Evolutionary conservation across 2,113 vertebrate genomes (phyloP).

Genomic region (Paradoxurus hermaphroditus): DNA sequence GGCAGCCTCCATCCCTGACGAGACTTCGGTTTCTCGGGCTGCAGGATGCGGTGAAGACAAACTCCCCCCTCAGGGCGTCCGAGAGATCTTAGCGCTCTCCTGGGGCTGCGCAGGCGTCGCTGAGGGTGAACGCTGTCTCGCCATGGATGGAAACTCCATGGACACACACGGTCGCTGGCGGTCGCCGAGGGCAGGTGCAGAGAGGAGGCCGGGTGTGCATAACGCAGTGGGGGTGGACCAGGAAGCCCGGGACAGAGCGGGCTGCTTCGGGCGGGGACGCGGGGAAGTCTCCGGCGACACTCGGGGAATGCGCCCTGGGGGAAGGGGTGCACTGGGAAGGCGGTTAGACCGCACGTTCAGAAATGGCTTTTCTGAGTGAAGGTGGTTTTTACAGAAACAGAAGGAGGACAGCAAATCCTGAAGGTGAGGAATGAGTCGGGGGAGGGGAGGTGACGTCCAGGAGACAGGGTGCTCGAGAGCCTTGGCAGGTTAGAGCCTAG

Average conservation of each 20-base stretch:
- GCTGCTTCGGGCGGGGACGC: accelerated
- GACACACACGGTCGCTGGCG: accelerated
- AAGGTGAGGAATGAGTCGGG: background rate
- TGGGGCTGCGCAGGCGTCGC: background rate
- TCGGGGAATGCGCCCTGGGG: accelerated
- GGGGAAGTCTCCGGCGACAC: accelerated
- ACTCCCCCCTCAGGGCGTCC: no score
- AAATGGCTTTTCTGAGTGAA: background rate
- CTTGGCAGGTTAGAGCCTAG: background rate
- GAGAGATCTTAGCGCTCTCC: accelerated
- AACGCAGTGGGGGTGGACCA: accelerated
- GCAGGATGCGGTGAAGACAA: background rate
- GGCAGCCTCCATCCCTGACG: accelerated
- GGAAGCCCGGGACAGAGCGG: accelerated
- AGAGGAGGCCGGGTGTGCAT: accelerated
- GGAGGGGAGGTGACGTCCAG: background rate
- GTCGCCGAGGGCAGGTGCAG: accelerated
- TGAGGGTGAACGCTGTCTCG: no score
- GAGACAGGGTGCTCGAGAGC: background rate
- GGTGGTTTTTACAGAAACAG: background rate
- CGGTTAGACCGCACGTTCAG: background rate
- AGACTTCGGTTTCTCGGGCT: background rate
- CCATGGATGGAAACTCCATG: background rate
- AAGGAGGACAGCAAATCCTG: background rate
- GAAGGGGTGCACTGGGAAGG: accelerated